These are phyloP conservation scores for Brachionus asplanchnoidis DNA, from an alignment of 1,140 invertebrate species.

Conservation along the genomic window DNA sequence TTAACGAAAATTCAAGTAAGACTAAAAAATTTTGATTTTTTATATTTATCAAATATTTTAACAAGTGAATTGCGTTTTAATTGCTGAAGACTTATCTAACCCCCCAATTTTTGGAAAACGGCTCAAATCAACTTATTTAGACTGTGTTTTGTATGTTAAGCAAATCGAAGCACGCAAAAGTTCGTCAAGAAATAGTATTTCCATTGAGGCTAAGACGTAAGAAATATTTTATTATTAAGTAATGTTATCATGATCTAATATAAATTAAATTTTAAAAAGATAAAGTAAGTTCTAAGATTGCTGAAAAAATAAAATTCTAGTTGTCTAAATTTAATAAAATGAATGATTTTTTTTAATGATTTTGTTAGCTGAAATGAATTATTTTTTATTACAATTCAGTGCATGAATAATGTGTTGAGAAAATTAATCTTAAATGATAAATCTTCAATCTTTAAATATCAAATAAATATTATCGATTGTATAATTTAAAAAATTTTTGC, in stretches of 20 bases:
- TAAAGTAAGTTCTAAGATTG: constrained; percentile 5
- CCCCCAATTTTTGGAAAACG: neutral
- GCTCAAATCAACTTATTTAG: constrained; percentile 12
- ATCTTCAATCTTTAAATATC: neutral
- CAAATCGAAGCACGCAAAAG: neutral
- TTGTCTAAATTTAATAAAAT: neutral
- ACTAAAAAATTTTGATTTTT: neutral
- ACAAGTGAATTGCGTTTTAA: constrained; percentile 33
- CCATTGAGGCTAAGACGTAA: constrained; percentile 17
- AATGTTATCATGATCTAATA: neutral
- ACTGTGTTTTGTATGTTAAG: neutral
- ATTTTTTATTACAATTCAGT: neutral
- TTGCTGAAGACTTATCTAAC: constrained; percentile 22
- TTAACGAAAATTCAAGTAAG: constrained; percentile 30
- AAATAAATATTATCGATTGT: too few species aligned
- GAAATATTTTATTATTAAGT: neutral
- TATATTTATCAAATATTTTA: neutral
- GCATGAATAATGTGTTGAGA: neutral
- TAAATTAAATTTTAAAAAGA: neutral
- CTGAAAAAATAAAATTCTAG: neutral
- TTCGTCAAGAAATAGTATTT: constrained; percentile 13
- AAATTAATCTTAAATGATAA: neutral
- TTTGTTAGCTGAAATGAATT: neutral
- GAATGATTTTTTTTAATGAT: too few species aligned
- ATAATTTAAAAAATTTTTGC: too few species aligned